These are phyloP conservation scores for Megaceryle torquata DNA, from an alignment of 2,113 vertebrate species.

Conservation along the genomic window DNA sequence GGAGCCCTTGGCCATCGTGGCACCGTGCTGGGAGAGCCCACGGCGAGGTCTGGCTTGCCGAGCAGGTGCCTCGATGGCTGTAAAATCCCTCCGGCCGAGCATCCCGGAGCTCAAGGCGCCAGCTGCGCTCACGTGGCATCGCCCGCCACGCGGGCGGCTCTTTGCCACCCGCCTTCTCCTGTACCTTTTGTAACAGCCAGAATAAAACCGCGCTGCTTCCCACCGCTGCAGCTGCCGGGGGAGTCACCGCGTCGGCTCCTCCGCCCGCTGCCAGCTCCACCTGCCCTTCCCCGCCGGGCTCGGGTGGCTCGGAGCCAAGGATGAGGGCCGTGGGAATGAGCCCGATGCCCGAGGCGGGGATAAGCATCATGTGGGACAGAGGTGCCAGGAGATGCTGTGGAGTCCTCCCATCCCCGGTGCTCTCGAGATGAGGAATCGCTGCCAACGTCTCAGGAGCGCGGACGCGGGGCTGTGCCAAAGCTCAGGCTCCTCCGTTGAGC, in stretches of 20 bases:
- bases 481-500: background rate
- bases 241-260: background rate
- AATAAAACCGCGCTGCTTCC: background rate
- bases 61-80: background rate
- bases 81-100: background rate
- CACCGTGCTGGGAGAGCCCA: background rate
- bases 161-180: background rate
- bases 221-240: background rate
- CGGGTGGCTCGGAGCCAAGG: background rate
- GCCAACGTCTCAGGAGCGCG: background rate
- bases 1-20: background rate
- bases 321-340: accelerated
- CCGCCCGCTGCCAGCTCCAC: background rate
- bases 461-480: background rate
- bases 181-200: background rate
- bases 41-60: background rate
- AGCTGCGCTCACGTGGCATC: background rate
- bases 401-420: background rate
- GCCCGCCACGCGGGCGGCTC: background rate
- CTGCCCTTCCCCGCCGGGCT: background rate
- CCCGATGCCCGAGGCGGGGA: background rate
- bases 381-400: background rate
- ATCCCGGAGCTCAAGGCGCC: background rate
- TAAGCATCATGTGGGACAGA: accelerated
- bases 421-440: background rate